These are phyloP conservation scores for Zoanthus solanderi DNA, from an alignment of 92 coral and sea anemone genomes.

Conservation along the genomic window DNA sequence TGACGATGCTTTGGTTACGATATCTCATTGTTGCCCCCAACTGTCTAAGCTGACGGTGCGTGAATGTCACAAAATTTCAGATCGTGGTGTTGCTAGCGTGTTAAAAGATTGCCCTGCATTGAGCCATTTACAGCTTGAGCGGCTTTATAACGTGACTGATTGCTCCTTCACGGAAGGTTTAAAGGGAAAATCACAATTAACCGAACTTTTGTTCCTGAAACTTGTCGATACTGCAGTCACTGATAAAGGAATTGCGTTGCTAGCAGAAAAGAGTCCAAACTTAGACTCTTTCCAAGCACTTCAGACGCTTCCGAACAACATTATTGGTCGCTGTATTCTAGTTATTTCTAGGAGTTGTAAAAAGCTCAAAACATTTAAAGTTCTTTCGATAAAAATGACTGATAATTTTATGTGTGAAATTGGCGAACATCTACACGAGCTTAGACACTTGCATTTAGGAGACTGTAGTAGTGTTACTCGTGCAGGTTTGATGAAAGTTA, in stretches of 20 bases:
- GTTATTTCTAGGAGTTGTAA: slow-evolving; percentile 75
- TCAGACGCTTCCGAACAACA: slow-evolving; percentile 57
- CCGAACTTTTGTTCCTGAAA: slow-evolving; percentile 59
- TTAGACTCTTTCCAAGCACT: slow-evolving; percentile 63
- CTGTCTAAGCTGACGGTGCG: slow-evolving; percentile 72
- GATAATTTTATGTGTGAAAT: slow-evolving; percentile 71
- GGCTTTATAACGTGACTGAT: slow-evolving; percentile 74
- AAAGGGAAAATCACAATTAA: slow-evolving; percentile 44
- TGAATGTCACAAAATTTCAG: slow-evolving; percentile 88
- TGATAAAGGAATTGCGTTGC: slow-evolving; percentile 72
- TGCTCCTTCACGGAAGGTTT: slow-evolving; percentile 48
- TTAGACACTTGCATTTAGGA: slow-evolving; percentile 79
- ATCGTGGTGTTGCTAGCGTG: slow-evolving; percentile 79
- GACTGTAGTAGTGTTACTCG: slow-evolving; percentile 80
- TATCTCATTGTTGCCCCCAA: slow-evolving; percentile 68
- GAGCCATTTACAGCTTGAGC: slow-evolving; percentile 69
- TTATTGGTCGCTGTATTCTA: slow-evolving; percentile 69
- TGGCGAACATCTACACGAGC: slow-evolving; percentile 59
- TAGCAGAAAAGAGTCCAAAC: slow-evolving; percentile 77
- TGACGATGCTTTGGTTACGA: slow-evolving; percentile 68
- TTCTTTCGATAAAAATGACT: slow-evolving; percentile 70
- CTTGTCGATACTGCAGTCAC: slow-evolving; percentile 82
- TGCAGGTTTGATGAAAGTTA: slow-evolving; percentile 65
- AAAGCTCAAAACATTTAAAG: slow-evolving; percentile 67
- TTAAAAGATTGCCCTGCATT: slow-evolving; percentile 73